These are phyloP conservation scores for Hemicordylus capensis DNA, from an alignment of 2,113 vertebrate species.

Conservation along the genomic window DNA sequence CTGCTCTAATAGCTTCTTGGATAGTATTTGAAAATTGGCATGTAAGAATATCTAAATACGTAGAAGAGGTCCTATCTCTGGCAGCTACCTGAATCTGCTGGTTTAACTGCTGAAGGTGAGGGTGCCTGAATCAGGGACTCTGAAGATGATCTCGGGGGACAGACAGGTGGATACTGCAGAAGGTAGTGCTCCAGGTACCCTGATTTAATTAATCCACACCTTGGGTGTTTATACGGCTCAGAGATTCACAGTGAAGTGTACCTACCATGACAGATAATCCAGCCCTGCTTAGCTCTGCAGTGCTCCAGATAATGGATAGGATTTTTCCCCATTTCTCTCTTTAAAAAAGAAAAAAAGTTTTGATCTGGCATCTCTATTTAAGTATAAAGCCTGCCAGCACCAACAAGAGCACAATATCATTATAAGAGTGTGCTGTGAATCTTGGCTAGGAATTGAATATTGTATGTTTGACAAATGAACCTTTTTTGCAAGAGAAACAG, in stretches of 20 bases:
- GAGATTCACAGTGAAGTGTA: not conserved
- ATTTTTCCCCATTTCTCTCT: not conserved
- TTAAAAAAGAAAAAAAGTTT: not conserved
- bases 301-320: not conserved
- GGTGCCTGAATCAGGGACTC: no score
- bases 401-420: constrained; percentile 15
- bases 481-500: not conserved
- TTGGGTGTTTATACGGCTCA: not conserved
- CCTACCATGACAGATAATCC: not conserved
- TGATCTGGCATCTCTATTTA: not conserved
- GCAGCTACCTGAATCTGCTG: not conserved
- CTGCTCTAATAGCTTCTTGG: no score
- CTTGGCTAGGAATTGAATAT: not conserved
- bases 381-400: not conserved
- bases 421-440: constrained; percentile 5
- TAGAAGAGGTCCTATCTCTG: no score
- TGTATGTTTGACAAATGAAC: constrained; percentile 15
- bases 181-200: not conserved
- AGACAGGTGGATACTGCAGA: not conserved
- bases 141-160: not conserved
- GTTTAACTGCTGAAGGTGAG: not conserved
- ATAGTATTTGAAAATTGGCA: no score
- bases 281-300: not conserved
- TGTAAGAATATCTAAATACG: no score
- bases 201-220: not conserved